Conservation (phyloP, 2,113 vertebrate species). For the Poecilia latipinna region DNA sequence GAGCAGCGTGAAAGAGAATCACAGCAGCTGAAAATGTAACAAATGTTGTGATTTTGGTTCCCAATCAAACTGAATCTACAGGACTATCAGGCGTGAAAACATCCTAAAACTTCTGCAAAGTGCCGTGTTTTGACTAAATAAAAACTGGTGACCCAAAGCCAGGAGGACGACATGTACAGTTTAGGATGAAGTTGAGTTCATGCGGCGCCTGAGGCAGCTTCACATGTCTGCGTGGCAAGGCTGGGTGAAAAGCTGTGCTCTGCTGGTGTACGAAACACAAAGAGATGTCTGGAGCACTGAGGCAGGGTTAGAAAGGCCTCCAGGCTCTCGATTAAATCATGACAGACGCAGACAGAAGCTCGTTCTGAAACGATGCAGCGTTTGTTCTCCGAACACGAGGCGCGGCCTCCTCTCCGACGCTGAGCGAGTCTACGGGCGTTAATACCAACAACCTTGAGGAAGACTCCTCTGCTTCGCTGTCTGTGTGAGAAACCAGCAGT, state of each 20-base stretch:
- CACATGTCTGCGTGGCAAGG: neutral
- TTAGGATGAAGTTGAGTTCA: slow-evolving; percentile 7
- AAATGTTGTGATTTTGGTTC: too few species aligned
- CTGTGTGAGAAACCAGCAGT: slow-evolving; percentile 7
- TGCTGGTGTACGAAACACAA: neutral
- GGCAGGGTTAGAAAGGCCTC: slow-evolving; percentile 4
- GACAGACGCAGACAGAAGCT: neutral
- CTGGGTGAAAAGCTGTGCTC: neutral
- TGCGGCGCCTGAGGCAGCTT: slow-evolving; percentile 2
- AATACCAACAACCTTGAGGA: slow-evolving; percentile 26
- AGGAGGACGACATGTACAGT: neutral
- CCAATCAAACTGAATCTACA: too few species aligned
- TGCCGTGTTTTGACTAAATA: too few species aligned
- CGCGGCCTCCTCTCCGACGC: slow-evolving; percentile 1
- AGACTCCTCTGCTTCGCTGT: neutral
- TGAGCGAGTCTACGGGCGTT: slow-evolving; percentile 20
- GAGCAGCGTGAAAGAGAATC: too few species aligned
- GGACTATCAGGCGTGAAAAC: too few species aligned
- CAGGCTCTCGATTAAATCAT: slow-evolving; percentile 11
- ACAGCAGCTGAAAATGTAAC: too few species aligned
- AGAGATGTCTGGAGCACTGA: neutral
- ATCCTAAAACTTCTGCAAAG: too few species aligned
- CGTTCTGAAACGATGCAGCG: slow-evolving; percentile 13
- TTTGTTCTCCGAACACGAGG: slow-evolving; percentile 5
- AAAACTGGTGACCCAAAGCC: neutral